phyloP scores from a whole-genome alignment of 2,797 vertebrate species.

The Sebastes umbrosus region DNA sequence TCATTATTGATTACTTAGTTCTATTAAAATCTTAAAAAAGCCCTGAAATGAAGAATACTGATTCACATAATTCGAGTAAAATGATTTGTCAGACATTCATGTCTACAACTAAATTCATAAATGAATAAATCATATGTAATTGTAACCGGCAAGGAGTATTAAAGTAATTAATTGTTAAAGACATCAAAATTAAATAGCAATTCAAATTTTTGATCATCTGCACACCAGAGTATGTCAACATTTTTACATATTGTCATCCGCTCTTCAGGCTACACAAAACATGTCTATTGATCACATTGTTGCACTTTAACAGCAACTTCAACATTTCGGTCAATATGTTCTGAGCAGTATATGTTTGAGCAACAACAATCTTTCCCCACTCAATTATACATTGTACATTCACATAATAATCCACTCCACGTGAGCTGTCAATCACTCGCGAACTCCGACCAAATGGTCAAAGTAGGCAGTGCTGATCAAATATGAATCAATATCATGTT shows the following conservation, averaged over 20 bases:
- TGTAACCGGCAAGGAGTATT: background rate
- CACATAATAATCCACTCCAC: background rate
- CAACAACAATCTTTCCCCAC: background rate
- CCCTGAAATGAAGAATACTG: background rate
- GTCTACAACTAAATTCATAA: too few relatives aligned
- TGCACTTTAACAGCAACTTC: background rate
- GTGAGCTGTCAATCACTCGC: background rate
- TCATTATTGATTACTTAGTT: background rate
- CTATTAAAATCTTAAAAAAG: background rate
- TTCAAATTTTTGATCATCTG: background rate
- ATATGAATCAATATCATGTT: too few relatives aligned
- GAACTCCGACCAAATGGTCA: too few relatives aligned
- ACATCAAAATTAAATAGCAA: background rate
- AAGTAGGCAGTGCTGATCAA: too few relatives aligned
- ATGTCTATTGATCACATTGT: background rate
- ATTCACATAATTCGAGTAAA: background rate
- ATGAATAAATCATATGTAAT: background rate
- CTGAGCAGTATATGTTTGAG: background rate
- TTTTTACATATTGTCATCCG: background rate
- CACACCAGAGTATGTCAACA: background rate
- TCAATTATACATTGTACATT: background rate
- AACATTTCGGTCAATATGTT: background rate
- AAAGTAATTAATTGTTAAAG: background rate
- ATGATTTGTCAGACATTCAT: too few relatives aligned
- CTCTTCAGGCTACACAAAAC: background rate